These are phyloP conservation scores for Tenthredo amoena DNA, from an alignment of 2,888 invertebrate genomes.

Conservation along the genomic window DNA sequence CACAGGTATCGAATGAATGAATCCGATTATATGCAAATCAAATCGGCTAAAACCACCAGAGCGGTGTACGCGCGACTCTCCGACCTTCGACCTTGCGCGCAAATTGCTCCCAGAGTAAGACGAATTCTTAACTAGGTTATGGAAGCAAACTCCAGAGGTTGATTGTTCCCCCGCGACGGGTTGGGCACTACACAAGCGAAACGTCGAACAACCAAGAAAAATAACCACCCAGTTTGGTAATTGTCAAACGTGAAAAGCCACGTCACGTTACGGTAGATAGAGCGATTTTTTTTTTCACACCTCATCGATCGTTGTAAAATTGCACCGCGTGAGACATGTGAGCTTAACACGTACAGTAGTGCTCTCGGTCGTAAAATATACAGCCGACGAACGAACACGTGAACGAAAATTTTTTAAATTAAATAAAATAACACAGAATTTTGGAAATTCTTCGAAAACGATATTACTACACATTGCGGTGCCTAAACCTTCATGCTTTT, in stretches of 20 bases:
- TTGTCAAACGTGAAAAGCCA: constrained; percentile 33
- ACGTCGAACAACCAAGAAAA: constrained; percentile 24
- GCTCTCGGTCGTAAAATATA: not conserved
- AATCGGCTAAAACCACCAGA: constrained; percentile 13
- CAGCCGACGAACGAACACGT: not conserved
- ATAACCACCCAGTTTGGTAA: not conserved
- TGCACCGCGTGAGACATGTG: not conserved
- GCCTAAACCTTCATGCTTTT: not conserved
- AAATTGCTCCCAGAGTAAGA: constrained; percentile 39
- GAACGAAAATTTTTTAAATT: not conserved
- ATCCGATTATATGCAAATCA: constrained; percentile 70
- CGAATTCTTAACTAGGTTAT: constrained; percentile 45
- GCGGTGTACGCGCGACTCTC: constrained; percentile 14
- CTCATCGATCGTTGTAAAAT: constrained; percentile 17
- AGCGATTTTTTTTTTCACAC: not conserved
- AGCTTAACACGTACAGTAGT: not conserved
- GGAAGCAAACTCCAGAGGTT: constrained; percentile 21
- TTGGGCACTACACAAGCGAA: not conserved
- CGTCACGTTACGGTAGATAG: constrained; percentile 6
- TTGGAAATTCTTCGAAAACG: not conserved
- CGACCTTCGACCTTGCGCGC: constrained; percentile 44
- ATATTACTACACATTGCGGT: not conserved
- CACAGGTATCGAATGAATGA: constrained; percentile 70
- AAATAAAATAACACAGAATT: not conserved
- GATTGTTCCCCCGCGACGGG: constrained; percentile 21